phyloP scores from a whole-genome alignment of 2,797 vertebrate species.

The Sebastes oblongus region DNA sequence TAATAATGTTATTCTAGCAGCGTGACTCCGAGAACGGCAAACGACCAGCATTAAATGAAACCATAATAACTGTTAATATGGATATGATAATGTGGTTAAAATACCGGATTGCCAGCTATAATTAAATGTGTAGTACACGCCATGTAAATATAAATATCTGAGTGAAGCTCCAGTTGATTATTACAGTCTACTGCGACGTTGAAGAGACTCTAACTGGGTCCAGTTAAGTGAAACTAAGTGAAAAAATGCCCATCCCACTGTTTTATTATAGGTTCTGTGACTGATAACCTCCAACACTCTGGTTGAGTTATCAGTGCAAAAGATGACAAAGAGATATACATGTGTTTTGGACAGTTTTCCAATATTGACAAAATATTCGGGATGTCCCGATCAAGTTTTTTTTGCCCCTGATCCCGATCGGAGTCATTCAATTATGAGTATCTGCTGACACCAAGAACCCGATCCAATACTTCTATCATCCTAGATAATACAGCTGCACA shows the following conservation, averaged over 20 bases:
- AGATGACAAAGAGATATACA: not conserved
- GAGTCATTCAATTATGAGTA: not conserved
- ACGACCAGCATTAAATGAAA: constrained; percentile 41
- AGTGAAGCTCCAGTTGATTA: not conserved
- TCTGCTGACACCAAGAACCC: not conserved
- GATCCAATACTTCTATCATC: not conserved
- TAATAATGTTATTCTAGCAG: constrained; percentile 63
- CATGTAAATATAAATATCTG: not conserved
- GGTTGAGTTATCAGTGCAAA: not conserved
- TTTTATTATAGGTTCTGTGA: too few relatives aligned
- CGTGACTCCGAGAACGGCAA: constrained; percentile 27
- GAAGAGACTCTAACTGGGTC: not conserved
- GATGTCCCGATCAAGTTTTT: not conserved
- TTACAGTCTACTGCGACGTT: not conserved
- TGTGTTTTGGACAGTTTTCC: not conserved
- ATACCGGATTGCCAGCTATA: constrained; percentile 11
- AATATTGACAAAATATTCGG: not conserved
- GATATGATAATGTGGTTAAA: constrained; percentile 34
- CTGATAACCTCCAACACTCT: too few relatives aligned
- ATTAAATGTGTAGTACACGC: constrained; percentile 18
- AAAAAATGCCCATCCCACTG: not conserved
- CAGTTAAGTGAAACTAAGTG: not conserved
- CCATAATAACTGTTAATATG: constrained; percentile 39
- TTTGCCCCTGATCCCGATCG: not conserved
- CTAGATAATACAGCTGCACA: not conserved